These are phyloP conservation scores for Ceratoteleas bidentatus DNA, from an alignment of 1,140 invertebrate species.

Conservation along the genomic window DNA sequence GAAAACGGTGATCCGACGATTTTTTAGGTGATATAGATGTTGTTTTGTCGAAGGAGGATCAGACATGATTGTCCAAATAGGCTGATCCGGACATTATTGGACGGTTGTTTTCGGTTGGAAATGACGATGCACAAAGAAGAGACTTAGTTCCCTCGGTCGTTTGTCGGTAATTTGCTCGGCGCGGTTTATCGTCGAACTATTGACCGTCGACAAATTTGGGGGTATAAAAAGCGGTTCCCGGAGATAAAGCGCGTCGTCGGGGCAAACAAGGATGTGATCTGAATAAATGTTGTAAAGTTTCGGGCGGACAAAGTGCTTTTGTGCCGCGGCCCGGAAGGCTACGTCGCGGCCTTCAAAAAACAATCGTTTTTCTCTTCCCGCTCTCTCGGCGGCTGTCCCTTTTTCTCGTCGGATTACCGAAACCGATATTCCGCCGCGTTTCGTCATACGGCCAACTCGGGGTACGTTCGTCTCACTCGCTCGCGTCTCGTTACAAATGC, in stretches of 20 bases:
- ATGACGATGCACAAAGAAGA: background rate
- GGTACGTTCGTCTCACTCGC: background rate
- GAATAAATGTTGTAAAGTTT: conserved; percentile 1
- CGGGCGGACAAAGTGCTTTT: background rate
- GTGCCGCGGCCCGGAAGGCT: background rate
- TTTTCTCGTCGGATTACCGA: too few relatives aligned
- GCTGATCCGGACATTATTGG: conserved; percentile 72
- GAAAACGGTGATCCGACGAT: too few relatives aligned
- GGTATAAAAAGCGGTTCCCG: background rate
- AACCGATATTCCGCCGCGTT: too few relatives aligned
- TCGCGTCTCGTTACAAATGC: background rate
- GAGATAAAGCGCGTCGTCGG: background rate
- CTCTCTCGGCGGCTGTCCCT: too few relatives aligned
- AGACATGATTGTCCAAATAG: too few relatives aligned
- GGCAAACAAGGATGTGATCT: background rate
- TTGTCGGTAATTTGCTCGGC: background rate
- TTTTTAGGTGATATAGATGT: too few relatives aligned
- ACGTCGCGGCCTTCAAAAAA: background rate
- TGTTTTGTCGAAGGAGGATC: too few relatives aligned
- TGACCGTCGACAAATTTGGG: background rate
- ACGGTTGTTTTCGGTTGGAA: background rate
- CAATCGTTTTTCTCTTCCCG: too few relatives aligned
- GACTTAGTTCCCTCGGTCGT: background rate
- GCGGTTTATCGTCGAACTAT: background rate
- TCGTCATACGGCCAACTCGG: background rate